Conservation (phyloP, 2,888 invertebrate genomes). For the Arrhopalites spinosus region DNA sequence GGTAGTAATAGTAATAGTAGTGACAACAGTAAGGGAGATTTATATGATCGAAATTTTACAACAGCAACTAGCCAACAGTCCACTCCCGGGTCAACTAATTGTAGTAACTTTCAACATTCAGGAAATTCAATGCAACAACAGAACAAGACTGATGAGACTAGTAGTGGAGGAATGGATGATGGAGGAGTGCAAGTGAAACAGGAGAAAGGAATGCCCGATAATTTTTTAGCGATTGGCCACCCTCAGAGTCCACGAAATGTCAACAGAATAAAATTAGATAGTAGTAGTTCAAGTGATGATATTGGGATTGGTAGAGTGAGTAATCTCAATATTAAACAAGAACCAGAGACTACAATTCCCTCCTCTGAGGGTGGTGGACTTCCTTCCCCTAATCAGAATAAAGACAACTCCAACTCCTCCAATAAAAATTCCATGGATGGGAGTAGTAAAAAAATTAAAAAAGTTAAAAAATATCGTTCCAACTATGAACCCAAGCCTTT, state of each 20-base stretch:
- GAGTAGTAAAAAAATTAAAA: constrained; percentile 25
- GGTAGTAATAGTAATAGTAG: not conserved
- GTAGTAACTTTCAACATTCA: no score
- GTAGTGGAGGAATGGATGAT: constrained; percentile 18
- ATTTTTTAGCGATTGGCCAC: constrained; percentile 54
- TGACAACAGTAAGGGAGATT: not conserved
- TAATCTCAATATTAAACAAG: not conserved
- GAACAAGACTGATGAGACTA: not conserved
- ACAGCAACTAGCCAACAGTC: not conserved
- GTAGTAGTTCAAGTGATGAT: no score
- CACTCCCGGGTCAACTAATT: not conserved
- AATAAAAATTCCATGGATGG: no score
- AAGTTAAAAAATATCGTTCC: constrained; percentile 27
- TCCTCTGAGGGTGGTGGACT: constrained; percentile 51
- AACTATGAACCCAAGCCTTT: constrained; percentile 17
- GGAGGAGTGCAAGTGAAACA: not conserved
- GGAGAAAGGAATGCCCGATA: constrained; percentile 22
- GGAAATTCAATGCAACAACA: not conserved
- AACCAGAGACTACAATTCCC: constrained; percentile 31
- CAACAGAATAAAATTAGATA: not conserved
- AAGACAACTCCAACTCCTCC: not conserved
- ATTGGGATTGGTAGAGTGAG: not conserved
- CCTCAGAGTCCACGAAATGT: constrained; percentile 36
- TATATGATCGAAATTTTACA: not conserved
- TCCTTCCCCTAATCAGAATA: not conserved